A percentile compares a stretch with the other conserved stretches of the same genome.
These are phyloP conservation scores for Octopus sinensis DNA, from an alignment of 1,140 invertebrate genomes.

Conservation along the genomic window DNA sequence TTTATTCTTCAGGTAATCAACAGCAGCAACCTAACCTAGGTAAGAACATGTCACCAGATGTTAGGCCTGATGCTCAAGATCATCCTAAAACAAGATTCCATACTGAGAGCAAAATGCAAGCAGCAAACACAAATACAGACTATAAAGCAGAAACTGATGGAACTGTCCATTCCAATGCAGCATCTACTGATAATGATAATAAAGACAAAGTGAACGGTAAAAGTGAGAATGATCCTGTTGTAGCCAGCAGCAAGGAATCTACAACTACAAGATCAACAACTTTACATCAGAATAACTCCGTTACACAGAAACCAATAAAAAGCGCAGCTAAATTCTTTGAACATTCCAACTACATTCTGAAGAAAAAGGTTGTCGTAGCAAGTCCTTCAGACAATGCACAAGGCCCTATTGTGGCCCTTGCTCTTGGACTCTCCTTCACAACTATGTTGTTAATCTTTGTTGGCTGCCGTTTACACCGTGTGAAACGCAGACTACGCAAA, in stretches of 20 bases:
- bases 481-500: constrained; percentile 71
- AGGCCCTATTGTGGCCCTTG: constrained; percentile 81
- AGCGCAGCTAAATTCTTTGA: neutral
- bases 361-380: constrained; percentile 36
- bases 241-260: no score
- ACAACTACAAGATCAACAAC: no score
- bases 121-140: neutral
- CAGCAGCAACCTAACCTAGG: neutral
- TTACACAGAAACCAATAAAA: no score
- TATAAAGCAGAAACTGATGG: no score
- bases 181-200: no score
- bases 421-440: constrained; percentile 71
- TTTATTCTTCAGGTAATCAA: no score
- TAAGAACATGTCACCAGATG: neutral
- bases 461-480: constrained; percentile 74
- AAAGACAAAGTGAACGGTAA: no score
- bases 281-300: no score
- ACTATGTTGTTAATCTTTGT: constrained; percentile 74
- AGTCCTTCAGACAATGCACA: constrained; percentile 37
- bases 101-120: neutral
- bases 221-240: no score
- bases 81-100: neutral
- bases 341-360: constrained; percentile 9
- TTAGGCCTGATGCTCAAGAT: neutral
- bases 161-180: no score